Base-by-base conservation (phyloP, 1,140 invertebrate genomes). In the Frieseomelitta varia region DNA sequence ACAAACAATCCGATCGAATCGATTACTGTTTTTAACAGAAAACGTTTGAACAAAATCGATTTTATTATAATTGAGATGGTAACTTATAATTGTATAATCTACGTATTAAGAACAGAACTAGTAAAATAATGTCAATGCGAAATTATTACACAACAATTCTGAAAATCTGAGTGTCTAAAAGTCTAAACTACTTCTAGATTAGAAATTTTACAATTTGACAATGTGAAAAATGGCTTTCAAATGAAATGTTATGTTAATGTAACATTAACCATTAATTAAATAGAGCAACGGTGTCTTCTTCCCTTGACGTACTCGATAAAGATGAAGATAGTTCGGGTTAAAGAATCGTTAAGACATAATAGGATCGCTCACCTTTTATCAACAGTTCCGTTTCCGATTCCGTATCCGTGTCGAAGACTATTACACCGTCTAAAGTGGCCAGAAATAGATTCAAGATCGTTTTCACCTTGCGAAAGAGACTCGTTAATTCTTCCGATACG, bases 361-460 rank as follows among this genome's bases (percentile, higher is more conserved):
- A 51, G 87, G 75, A 88, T 85, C 71, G 86, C 78, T 88, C 53
- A 93, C 93, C 93, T 90, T 91, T 87, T 27, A 89, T 72, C n/a
- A 94, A 89, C 80, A 91, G 81, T 24, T 91, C 76, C 72, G 84
- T 86, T 88, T 94, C 92, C n/a, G 85, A 79, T 79, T 89, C 84
- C 77, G 79, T 67, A 30, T 90, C 76, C 56, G 81, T 81, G 82
- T 92, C 82, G 76, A 91, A 92, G 55, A 81, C 76, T 65, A 93
- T 88, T 61, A 88, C 87, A 51, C 63, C 74, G 61, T 93, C 90
- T 14, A 93, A 85, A 85, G 91, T 78, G 76, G 24, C 63, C 63
- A 92, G 90, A 73, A 94, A 93, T 73, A 88, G 77, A 21, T 88
- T 92, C 24, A 94, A 88, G 58, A 92, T 87, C n/a, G 76, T 76